These are phyloP conservation scores for Prolemur simus DNA, from an alignment of 2,113 vertebrate species.

Conservation along the genomic window DNA sequence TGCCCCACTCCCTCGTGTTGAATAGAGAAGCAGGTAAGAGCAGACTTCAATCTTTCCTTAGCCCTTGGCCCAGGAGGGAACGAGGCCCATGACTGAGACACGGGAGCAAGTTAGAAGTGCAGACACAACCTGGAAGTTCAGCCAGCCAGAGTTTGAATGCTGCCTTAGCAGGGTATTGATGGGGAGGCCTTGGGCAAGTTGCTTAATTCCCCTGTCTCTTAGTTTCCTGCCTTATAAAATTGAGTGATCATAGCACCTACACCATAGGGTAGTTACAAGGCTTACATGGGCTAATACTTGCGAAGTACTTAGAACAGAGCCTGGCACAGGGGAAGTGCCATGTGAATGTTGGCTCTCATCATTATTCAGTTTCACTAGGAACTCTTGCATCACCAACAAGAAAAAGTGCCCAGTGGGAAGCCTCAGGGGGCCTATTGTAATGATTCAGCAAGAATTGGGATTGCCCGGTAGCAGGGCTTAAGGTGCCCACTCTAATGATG, in stretches of 20 bases:
- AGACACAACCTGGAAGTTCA: background rate
- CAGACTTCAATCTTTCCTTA: background rate
- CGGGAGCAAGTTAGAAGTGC: background rate
- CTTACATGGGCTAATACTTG: background rate
- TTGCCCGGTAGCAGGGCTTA: background rate
- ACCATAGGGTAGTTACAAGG: background rate
- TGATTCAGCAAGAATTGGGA: background rate
- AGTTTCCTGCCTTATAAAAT: conserved; percentile 24
- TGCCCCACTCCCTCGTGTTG: background rate
- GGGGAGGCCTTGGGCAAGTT: background rate
- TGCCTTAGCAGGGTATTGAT: background rate
- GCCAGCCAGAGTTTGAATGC: background rate
- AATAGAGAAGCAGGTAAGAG: background rate
- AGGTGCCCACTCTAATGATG: background rate
- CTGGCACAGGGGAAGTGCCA: background rate
- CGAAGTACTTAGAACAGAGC: background rate
- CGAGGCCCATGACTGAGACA: background rate
- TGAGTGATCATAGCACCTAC: background rate
- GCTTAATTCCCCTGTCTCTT: background rate
- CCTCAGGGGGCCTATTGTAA: background rate
- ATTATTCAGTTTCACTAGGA: background rate
- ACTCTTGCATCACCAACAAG: background rate
- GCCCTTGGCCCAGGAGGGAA: background rate
- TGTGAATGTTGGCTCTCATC: background rate
- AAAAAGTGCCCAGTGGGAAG: background rate